These are phyloP conservation scores for Emydura subglobosa DNA, from an alignment of 2,113 vertebrate species.

Conservation along the genomic window DNA sequence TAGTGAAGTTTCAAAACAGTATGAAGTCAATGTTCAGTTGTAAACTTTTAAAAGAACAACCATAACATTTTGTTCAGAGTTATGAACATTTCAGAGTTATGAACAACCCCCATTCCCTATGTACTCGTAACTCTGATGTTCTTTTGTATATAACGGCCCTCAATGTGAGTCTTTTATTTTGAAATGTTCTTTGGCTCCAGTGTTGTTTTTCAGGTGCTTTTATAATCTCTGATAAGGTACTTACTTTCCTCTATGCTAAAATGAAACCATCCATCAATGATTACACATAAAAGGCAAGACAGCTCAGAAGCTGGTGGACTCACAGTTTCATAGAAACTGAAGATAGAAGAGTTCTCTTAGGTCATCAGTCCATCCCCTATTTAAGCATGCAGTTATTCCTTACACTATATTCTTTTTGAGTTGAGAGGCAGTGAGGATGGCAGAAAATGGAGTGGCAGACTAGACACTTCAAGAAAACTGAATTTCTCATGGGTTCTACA, in stretches of 20 bases:
- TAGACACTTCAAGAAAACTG: not conserved
- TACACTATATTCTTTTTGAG: not conserved
- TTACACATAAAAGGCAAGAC: not conserved
- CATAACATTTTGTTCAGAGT: too few relatives aligned
- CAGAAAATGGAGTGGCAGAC: not conserved
- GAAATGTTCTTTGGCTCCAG: not conserved
- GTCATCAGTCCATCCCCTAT: not conserved
- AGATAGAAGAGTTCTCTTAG: not conserved
- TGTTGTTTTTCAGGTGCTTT: not conserved
- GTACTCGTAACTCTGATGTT: too few relatives aligned
- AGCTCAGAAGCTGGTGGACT: not conserved
- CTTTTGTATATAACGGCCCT: not conserved
- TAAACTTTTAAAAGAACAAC: too few relatives aligned
- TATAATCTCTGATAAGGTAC: not conserved
- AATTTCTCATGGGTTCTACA: not conserved
- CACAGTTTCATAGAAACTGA: not conserved
- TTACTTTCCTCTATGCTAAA: not conserved
- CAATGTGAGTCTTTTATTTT: not conserved
- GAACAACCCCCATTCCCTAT: too few relatives aligned
- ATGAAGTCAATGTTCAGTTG: too few relatives aligned
- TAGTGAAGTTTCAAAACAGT: too few relatives aligned
- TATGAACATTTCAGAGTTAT: too few relatives aligned
- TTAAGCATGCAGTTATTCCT: not conserved
- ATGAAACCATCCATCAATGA: not conserved
- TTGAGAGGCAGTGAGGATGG: accelerated